Percentiles rank a stretch among this genome's conserved stretches.
phyloP scores from a whole-genome alignment of 1,140 invertebrate genomes.

The Pemphigus obesinymphae region DNA sequence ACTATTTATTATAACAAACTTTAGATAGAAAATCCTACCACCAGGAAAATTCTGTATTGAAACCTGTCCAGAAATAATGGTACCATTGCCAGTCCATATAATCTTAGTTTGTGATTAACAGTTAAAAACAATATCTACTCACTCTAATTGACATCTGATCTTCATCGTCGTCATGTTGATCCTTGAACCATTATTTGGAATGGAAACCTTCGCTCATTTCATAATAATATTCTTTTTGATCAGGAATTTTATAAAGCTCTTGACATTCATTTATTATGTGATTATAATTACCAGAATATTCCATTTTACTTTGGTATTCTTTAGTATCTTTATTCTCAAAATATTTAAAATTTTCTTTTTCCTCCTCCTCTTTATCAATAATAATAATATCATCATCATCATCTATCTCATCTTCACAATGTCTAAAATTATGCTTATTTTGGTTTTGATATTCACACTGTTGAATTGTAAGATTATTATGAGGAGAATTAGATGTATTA shows the following conservation, averaged over 20 bases:
- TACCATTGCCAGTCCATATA: too few relatives aligned
- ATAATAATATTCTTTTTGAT: neutral
- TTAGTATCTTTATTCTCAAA: too few relatives aligned
- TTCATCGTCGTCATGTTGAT: neutral
- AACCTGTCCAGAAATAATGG: too few relatives aligned
- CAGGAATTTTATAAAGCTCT: neutral
- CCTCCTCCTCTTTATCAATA: neutral
- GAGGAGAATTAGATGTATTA: neutral
- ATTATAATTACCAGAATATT: neutral
- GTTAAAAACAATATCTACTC: too few relatives aligned
- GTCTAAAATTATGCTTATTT: constrained; percentile 43
- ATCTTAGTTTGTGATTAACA: too few relatives aligned
- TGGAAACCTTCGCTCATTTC: neutral
- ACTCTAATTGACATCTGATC: neutral
- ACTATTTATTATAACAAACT: too few relatives aligned
- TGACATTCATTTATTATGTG: neutral
- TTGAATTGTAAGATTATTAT: neutral
- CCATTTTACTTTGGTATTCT: too few relatives aligned
- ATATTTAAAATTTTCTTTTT: neutral
- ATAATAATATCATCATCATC: neutral
- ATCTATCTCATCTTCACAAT: neutral
- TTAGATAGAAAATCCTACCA: too few relatives aligned
- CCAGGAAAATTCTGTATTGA: too few relatives aligned
- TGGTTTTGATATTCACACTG: constrained; percentile 26
- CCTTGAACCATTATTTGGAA: neutral